phyloP scores from a whole-genome alignment of 2,888 invertebrate species.

The Brachycybe producta region DNA sequence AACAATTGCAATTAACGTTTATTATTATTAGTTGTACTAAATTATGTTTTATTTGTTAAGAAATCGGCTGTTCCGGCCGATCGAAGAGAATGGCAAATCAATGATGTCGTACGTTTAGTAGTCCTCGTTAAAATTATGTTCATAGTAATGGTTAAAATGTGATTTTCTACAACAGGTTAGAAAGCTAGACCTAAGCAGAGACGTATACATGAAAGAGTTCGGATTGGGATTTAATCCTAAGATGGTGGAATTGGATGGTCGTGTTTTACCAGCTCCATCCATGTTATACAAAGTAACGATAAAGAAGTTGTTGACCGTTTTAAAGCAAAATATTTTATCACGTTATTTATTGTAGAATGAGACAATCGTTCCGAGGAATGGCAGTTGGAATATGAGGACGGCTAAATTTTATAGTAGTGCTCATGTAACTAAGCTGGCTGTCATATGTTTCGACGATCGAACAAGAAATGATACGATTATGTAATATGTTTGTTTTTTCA shows the following conservation, averaged over 20 bases:
- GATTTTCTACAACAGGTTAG: not conserved
- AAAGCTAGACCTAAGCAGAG: not conserved
- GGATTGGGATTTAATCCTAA: not conserved
- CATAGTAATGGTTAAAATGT: no score
- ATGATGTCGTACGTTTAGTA: not conserved
- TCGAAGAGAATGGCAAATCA: slow-evolving; percentile 5
- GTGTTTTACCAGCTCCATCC: slow-evolving; percentile 7
- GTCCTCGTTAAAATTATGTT: not conserved
- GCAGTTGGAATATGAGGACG: slow-evolving; percentile 12
- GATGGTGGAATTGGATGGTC: slow-evolving; percentile 11
- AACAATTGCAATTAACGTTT: not conserved
- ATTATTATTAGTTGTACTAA: slow-evolving; percentile 1
- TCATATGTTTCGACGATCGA: slow-evolving; percentile 1
- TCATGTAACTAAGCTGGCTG: not conserved
- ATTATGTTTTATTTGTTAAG: not conserved
- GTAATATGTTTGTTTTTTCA: not conserved
- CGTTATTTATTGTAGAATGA: not conserved
- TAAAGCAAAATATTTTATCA: no score
- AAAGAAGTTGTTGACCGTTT: not conserved
- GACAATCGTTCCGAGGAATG: slow-evolving; percentile 1
- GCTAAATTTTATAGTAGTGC: slow-evolving; percentile 3
- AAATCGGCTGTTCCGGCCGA: slow-evolving; percentile 11
- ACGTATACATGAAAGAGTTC: not conserved
- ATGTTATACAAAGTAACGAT: slow-evolving; percentile 7
- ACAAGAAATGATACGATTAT: not conserved